Evolutionary conservation across 2,888 invertebrate genomes (phyloP).

Genomic region (Campoletis raptor): DNA sequence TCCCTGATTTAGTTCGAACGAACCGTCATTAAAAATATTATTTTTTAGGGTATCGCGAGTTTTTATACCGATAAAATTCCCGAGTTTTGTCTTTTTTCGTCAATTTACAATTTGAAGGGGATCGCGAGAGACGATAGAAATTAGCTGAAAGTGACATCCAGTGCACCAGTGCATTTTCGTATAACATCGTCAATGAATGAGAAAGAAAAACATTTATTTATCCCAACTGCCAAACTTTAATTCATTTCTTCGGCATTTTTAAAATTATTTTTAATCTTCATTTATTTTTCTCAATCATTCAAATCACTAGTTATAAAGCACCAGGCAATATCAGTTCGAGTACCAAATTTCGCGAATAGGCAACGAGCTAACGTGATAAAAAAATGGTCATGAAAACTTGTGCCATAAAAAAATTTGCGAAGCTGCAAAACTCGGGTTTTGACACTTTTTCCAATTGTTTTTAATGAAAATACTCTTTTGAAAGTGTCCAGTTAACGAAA

Average conservation of each 20-base stretch:
- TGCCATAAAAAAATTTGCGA: not conserved
- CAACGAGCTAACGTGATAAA: not conserved
- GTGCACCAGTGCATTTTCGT: constrained; percentile 3
- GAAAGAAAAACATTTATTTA: constrained; percentile 15
- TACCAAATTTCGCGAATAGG: not conserved
- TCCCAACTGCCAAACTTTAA: not conserved
- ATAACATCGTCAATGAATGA: constrained; percentile 38
- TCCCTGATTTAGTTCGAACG: not conserved
- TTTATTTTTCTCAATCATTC: constrained; percentile 28
- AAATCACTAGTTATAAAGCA: not conserved
- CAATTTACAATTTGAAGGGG: constrained; percentile 1
- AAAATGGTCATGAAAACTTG: not conserved
- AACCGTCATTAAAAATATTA: not conserved
- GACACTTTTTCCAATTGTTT: not conserved
- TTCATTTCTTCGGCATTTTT: not conserved
- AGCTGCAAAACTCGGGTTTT: not conserved
- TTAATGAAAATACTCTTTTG: not conserved
- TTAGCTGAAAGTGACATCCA: not conserved
- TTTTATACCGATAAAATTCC: not conserved
- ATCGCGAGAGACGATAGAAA: constrained; percentile 34
- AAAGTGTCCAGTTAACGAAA: not conserved
- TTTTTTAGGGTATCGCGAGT: not conserved
- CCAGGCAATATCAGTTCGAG: not conserved
- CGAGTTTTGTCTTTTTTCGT: not conserved
- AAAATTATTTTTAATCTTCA: not conserved